Conservation (phyloP, 2,797 vertebrate species). For the Loriculus beryllinus region DNA sequence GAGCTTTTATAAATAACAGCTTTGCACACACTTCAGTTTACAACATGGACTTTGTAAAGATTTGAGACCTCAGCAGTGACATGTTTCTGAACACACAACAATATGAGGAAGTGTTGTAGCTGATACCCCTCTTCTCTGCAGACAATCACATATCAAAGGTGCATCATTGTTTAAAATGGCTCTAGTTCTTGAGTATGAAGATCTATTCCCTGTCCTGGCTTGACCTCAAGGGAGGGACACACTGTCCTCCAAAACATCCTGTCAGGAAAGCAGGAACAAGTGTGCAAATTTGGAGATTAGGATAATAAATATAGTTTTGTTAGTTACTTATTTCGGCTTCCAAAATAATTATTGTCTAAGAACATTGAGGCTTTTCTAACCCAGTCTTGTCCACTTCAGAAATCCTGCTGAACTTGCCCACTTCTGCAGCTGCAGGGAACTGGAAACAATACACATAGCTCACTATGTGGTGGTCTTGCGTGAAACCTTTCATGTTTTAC, state of each 20-base stretch:
- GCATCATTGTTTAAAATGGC: slow-evolving; percentile 59
- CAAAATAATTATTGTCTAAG: not conserved
- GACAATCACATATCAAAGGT: slow-evolving; percentile 31
- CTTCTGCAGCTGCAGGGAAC: not conserved
- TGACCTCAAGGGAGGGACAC: slow-evolving; percentile 49
- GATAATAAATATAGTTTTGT: slow-evolving; percentile 9
- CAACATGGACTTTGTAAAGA: slow-evolving; percentile 46
- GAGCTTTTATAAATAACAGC: not conserved
- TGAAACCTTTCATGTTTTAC: not conserved
- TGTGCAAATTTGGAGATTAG: slow-evolving; percentile 10
- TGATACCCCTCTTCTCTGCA: not conserved
- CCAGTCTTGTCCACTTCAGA: not conserved
- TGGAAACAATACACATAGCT: not conserved
- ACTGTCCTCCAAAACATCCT: slow-evolving; percentile 62
- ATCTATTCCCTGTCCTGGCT: slow-evolving; percentile 35
- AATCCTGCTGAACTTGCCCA: not conserved
- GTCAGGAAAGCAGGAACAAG: slow-evolving; percentile 55
- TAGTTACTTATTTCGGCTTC: not conserved
- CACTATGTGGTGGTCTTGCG: not conserved
- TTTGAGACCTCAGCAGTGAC: not conserved
- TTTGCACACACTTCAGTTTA: slow-evolving; percentile 1
- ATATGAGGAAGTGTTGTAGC: slow-evolving; percentile 29
- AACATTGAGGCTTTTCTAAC: not conserved
- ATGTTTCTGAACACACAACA: slow-evolving; percentile 11
- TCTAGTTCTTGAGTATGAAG: slow-evolving; percentile 42